A percentile compares a stretch with the other conserved stretches of the same genome.
Evolutionary conservation across 2,113 vertebrate species (phyloP).

Genomic region (Lutjanus erythropterus): DNA sequence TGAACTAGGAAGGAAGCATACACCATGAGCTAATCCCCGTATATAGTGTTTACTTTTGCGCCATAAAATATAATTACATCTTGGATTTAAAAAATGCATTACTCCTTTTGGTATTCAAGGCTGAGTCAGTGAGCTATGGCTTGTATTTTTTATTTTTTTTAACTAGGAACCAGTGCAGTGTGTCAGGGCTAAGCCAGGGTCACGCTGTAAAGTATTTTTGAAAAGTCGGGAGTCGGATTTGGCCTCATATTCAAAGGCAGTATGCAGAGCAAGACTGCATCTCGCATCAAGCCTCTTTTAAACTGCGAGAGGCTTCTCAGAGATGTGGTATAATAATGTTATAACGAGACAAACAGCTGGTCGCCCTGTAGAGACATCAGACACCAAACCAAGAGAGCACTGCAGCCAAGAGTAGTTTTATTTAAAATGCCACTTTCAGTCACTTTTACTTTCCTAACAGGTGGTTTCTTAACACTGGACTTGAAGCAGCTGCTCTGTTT

Average conservation of each 20-base stretch:
- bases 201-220: conserved; percentile 78
- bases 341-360: conserved; percentile 63
- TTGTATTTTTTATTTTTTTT: conserved; percentile 49
- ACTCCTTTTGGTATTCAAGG: conserved; percentile 46
- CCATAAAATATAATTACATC: conserved; percentile 76
- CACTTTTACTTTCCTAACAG: conserved; percentile 43
- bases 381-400: conserved; percentile 40
- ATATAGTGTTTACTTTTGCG: conserved; percentile 67
- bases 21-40: conserved; percentile 56
- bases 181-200: conserved; percentile 70
- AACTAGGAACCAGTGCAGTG: conserved; percentile 62
- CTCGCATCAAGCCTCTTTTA: conserved; percentile 62
- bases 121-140: conserved; percentile 53
- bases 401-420: conserved; percentile 33
- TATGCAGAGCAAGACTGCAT: conserved; percentile 45
- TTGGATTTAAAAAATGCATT: conserved; percentile 60
- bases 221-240: conserved; percentile 63
- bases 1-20: conserved; percentile 45
- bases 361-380: conserved; percentile 51
- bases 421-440: conserved; percentile 37
- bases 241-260: conserved; percentile 67
- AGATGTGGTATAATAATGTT: conserved; percentile 64
- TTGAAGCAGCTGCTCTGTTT: conserved; percentile 60
- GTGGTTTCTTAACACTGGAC: conserved; percentile 50
- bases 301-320: conserved; percentile 41